Base-by-base conservation (phyloP, 2,113 vertebrate genomes). In the Polypterus senegalus region DNA sequence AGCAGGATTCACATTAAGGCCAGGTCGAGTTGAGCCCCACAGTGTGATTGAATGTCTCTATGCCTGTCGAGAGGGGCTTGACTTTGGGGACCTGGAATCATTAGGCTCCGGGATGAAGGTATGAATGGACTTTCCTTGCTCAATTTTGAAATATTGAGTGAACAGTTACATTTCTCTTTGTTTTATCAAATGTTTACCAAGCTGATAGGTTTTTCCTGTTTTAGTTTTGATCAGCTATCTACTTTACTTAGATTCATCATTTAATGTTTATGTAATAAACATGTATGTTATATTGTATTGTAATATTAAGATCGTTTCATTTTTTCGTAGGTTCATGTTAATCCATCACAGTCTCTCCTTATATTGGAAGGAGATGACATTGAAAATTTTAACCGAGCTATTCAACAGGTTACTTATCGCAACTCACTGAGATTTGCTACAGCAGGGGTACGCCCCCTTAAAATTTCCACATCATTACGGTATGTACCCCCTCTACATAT, bases 51-150 rank as follows among this genome's bases (percentile, higher is more conserved):
- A 97, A 82, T 98, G 96, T 79, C 90, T 98, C 65, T 97, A 97
- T 68, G 92, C 96, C 78, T 98, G 96, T 81, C 88, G 94, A 79
- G 94, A 98, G 80, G 94, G 96, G 56, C 87, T 98, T 76, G 94
- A 98, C 83, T 98, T 97, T 63, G 93, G 92, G 69, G 93, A 97
- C 82, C 88, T 98, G 74, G 95, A 98, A 86, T 97, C 92, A 66
- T 83, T 98, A 74, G 95, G 94, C 73, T 96, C 95, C 72, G 95
- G 95, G 76, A 98, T 98, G 95, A 98, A 98, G 95, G 95, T 97
- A 86, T 67, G 1, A 10, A 4, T 51, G 61, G 67, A 70, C 53
- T 66, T 73, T 66, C 70, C 73, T 60, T 78, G 27, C 27, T 27
- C 1, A 27, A 1, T 27, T 27, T 27, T 27, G 27, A 27, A 27